Evolutionary conservation across 2,797 vertebrate species (phyloP).

Genomic region (Aphelocoma californica): DNA sequence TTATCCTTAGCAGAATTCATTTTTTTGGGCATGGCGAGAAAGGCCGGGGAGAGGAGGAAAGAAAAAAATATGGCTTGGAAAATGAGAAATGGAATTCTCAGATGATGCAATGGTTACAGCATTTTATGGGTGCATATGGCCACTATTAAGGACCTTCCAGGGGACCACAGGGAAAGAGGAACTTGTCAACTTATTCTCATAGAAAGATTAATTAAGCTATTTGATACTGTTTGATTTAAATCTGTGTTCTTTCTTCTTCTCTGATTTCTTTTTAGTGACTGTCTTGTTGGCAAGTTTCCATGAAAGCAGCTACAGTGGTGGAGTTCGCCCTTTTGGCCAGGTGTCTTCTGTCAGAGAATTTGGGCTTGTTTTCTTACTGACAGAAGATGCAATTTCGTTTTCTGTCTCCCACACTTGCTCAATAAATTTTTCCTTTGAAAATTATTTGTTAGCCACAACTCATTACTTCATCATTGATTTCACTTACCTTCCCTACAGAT

Average conservation of each 20-base stretch:
- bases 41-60: not conserved
- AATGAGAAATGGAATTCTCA: not conserved
- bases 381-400: not conserved
- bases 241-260: not conserved
- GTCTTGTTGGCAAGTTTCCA: not conserved
- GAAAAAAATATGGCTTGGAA: not conserved
- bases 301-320: not conserved
- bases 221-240: not conserved
- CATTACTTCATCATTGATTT: not conserved
- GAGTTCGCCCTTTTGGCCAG: fast-evolving
- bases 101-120: fast-evolving
- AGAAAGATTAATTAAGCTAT: not conserved
- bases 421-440: not conserved
- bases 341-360: not conserved
- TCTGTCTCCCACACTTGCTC: not conserved
- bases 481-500: not conserved
- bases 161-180: fast-evolving
- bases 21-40: not conserved
- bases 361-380: not conserved
- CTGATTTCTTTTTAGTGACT: not conserved
- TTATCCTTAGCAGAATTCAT: not conserved
- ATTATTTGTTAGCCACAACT: not conserved
- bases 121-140: no score
- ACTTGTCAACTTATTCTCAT: not conserved
- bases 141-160: not conserved